These are phyloP conservation scores for Acromyrmex charruanus DNA, from an alignment of 1,140 invertebrate species.

Conservation along the genomic window DNA sequence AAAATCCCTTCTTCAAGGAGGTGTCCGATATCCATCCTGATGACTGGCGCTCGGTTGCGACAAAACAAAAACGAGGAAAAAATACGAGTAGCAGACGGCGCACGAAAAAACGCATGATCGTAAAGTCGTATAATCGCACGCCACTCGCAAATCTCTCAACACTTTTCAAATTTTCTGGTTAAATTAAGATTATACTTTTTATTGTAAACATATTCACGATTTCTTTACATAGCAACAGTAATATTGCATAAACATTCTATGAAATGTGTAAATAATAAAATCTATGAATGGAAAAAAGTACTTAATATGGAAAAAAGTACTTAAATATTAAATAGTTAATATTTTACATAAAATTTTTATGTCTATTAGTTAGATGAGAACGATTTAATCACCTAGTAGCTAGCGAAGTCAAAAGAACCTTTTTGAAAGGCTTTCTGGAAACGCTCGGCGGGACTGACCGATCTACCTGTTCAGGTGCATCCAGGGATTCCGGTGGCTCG, in stretches of 20 bases:
- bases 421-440: conserved; percentile 75
- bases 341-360: not conserved
- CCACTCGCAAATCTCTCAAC: not conserved
- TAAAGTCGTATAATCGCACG: conserved; percentile 5
- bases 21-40: conserved; percentile 42
- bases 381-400: conserved; percentile 11
- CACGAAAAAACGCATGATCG: not conserved
- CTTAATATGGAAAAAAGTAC: not conserved
- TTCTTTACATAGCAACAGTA: not conserved
- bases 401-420: conserved; percentile 17
- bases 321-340: not conserved
- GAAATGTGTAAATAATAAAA: not conserved
- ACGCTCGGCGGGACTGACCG: conserved; percentile 64
- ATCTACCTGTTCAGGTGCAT: conserved; percentile 72
- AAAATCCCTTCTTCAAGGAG: conserved; percentile 42
- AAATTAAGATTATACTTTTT: not conserved
- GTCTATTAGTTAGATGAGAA: not conserved
- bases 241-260: not conserved
- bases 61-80: conserved; percentile 43
- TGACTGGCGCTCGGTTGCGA: not conserved
- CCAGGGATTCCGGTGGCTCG: conserved; percentile 69
- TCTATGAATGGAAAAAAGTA: not conserved
- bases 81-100: conserved; percentile 30
- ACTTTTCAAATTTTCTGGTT: conserved; percentile 9
- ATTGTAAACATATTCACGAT: not conserved